A percentile compares a stretch with the other conserved stretches of the same genome.
phyloP scores from a whole-genome alignment of 2,888 invertebrate species.

The Platerodrilus igneus region DNA sequence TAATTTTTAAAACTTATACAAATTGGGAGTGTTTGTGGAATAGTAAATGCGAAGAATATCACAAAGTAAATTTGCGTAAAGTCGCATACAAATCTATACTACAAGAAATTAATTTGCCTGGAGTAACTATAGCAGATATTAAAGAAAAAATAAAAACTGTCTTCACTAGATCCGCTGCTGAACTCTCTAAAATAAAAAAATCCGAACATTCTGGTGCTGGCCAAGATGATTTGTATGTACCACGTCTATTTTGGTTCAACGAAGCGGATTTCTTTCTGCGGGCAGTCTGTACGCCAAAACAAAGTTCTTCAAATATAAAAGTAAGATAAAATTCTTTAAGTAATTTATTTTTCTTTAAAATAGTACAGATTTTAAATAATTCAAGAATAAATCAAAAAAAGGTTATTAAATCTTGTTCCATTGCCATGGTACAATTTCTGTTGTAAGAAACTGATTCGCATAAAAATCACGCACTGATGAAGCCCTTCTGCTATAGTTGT shows the following conservation, averaged over 20 bases:
- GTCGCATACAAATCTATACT: not conserved
- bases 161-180: not conserved
- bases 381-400: too few species aligned
- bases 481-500: slow-evolving; percentile 3
- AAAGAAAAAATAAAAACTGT: slow-evolving; percentile 5
- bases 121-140: not conserved
- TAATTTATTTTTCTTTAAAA: too few species aligned
- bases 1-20: too few species aligned
- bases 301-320: not conserved
- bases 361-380: too few species aligned
- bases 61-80: not conserved
- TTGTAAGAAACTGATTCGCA: not conserved
- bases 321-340: too few species aligned
- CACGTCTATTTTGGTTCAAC: slow-evolving; percentile 2
- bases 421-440: not conserved
- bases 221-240: not conserved
- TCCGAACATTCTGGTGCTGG: slow-evolving; percentile 2
- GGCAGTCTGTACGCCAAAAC: slow-evolving; percentile 1
- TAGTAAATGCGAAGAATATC: not conserved
- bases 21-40: slow-evolving; percentile 2
- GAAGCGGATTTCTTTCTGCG: slow-evolving; percentile 4
- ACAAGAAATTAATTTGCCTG: not conserved
- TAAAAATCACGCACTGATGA: slow-evolving; percentile 2
- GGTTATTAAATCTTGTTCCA: not conserved
- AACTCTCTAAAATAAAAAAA: slow-evolving; percentile 2